phyloP scores from a whole-genome alignment of 1,140 invertebrate genomes.

The Drosophila mauritiana region DNA sequence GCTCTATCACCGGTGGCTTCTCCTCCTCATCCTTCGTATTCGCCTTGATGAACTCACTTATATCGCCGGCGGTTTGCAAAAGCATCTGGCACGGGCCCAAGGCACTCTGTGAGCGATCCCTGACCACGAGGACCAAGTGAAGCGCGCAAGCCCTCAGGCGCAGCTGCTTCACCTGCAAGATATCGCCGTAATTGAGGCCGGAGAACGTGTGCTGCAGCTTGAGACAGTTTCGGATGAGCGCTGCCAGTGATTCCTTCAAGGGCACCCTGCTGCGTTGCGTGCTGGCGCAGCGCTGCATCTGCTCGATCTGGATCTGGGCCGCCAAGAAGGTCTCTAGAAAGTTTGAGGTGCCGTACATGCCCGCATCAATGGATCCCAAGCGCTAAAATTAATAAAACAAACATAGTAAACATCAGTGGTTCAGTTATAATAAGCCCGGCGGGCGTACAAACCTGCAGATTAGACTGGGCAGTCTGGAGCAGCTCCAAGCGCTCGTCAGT shows the following conservation, averaged over 20 bases:
- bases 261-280: slow-evolving; percentile 74
- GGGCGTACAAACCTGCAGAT: slow-evolving; percentile 85
- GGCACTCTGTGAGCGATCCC: slow-evolving; percentile 85
- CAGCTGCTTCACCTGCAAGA: slow-evolving; percentile 92
- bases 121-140: slow-evolving; percentile 90
- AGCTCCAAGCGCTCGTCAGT: slow-evolving; percentile 85
- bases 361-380: slow-evolving; percentile 93
- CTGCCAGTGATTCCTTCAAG: slow-evolving; percentile 82
- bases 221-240: slow-evolving; percentile 90
- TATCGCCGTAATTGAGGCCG: slow-evolving; percentile 90
- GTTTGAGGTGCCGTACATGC: slow-evolving; percentile 92
- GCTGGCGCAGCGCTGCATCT: slow-evolving; percentile 75
- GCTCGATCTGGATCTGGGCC: slow-evolving; percentile 86
- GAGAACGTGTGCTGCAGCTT: slow-evolving; percentile 93
- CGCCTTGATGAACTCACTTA: slow-evolving; percentile 84
- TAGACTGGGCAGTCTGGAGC: slow-evolving; percentile 89
- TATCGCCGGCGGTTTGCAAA: slow-evolving; percentile 78
- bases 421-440: background rate
- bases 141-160: slow-evolving; percentile 93
- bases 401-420: background rate
- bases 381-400: slow-evolving; percentile 64
- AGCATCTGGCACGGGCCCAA: slow-evolving; percentile 85
- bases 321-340: slow-evolving; percentile 94
- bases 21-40: slow-evolving; percentile 41
- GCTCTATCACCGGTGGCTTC: background rate